Evolutionary conservation across 2,888 invertebrate genomes (phyloP), one percentile per base, ranked within the genome.

Genomic region (Timema cristinae): DNA sequence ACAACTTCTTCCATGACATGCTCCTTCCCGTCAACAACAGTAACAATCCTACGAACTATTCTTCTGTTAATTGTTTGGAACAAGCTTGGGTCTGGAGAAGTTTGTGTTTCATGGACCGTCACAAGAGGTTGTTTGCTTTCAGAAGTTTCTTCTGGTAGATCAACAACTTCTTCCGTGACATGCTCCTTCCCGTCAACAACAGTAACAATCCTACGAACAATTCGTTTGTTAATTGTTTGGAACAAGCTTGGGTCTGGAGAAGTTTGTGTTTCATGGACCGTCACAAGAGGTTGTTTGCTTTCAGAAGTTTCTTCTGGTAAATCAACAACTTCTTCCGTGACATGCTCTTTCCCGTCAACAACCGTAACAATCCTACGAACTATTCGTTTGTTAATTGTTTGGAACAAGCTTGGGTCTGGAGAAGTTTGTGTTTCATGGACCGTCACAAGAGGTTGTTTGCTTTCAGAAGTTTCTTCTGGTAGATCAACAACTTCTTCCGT

Each of bases 401-500:
- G 59, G 32, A 59, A 9, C 47, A 63, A 10, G 6, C 7, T 63
- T 13, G 63, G 32, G 6, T 47, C 10, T 63, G 63, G 63, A 47
- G 63, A 63, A 47, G 32, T 63, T 48, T 63, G 63, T 47, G 47
- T 63, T 32, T 63, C 63, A 5, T 63, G 6, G 48, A 63, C 32
- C 8, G 63, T 63, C 11, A 48, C 48, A 47, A 8, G 11, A 13
- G 13, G 32, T 47, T 32, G 63, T 47, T 63, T 47, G 6, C 63
- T 13, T 15, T 63, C 63, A 47, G 11, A 91, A 7, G 91, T 84
- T 80, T 90, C 89, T 79, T 91, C 93, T 0, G 94, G 94, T 81
- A 94, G 93, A 79, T 94, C 94, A 66, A 94, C 85, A 0, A 93
- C 83, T 83, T 94, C 93, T 81, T 94, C 94, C 8, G 90, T 90